These are phyloP conservation scores for Carposina sasakii DNA, from an alignment of 1,140 invertebrate genomes.

Conservation along the genomic window DNA sequence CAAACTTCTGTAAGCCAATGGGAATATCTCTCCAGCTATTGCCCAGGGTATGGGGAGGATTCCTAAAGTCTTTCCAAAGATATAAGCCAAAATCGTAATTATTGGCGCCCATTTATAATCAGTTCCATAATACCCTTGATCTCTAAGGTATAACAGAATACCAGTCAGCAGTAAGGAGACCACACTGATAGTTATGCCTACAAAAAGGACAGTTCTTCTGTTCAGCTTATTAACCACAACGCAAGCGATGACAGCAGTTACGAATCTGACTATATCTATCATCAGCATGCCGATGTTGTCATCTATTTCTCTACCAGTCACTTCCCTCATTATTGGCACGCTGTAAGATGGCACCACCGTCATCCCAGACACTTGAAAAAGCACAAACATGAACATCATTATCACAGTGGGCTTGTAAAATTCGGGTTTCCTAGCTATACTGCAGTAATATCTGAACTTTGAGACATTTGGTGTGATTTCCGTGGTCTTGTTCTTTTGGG, in stretches of 20 bases:
- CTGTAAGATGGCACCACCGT: slow-evolving; percentile 61
- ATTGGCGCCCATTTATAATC: slow-evolving; percentile 55
- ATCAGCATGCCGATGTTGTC: slow-evolving; percentile 50
- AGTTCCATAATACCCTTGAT: slow-evolving; percentile 44
- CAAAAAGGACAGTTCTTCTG: slow-evolving; percentile 52
- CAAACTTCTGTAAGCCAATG: slow-evolving; percentile 64
- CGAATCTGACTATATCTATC: slow-evolving; percentile 54
- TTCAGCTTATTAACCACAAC: slow-evolving; percentile 51
- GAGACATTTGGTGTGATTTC: slow-evolving; percentile 16
- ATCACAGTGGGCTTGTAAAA: slow-evolving; percentile 63
- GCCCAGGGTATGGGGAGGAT: slow-evolving; percentile 74
- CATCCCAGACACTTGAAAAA: slow-evolving; percentile 63
- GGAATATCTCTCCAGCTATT: slow-evolving; percentile 73
- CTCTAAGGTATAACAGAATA: slow-evolving; percentile 45
- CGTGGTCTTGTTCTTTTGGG: slow-evolving; percentile 34
- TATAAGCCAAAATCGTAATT: slow-evolving; percentile 48
- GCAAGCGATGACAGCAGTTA: slow-evolving; percentile 48
- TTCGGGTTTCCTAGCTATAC: slow-evolving; percentile 44
- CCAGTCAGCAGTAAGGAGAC: slow-evolving; percentile 39
- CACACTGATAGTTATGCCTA: slow-evolving; percentile 46
- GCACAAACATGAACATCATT: slow-evolving; percentile 64
- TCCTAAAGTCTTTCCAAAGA: slow-evolving; percentile 61
- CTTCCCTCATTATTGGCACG: slow-evolving; percentile 53
- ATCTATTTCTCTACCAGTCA: slow-evolving; percentile 40
- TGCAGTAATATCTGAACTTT: slow-evolving; percentile 28